phyloP scores from a whole-genome alignment of 1,140 invertebrate species.

The Himalopsyche phryganea region DNA sequence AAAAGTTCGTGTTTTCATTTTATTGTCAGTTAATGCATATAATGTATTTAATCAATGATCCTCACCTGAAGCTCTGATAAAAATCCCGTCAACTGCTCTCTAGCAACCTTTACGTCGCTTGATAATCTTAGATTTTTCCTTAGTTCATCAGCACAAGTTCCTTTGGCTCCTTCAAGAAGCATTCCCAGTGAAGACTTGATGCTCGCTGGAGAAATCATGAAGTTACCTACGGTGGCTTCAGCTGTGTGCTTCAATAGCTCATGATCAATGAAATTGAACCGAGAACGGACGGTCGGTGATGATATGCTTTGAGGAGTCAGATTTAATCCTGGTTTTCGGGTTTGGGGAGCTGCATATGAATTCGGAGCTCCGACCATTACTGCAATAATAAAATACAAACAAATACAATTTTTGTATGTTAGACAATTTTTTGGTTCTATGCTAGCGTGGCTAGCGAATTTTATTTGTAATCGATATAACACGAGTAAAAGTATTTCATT shows the following conservation, averaged over 20 bases:
- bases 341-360: not conserved
- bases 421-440: too few relatives aligned
- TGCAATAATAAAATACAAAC: not conserved
- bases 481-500: too few relatives aligned
- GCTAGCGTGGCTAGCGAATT: too few relatives aligned
- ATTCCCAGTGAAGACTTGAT: constrained; percentile 62
- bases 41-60: not conserved
- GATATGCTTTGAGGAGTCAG: not conserved
- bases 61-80: constrained; percentile 54
- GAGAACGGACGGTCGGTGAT: constrained; percentile 27
- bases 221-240: constrained; percentile 52
- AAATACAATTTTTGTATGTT: too few relatives aligned
- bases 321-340: not conserved
- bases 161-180: constrained; percentile 60
- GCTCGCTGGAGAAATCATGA: constrained; percentile 66
- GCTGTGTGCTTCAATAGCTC: constrained; percentile 47
- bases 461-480: too few relatives aligned
- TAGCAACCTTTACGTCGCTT: constrained; percentile 43
- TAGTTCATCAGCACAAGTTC: constrained; percentile 58
- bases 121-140: constrained; percentile 56
- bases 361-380: not conserved
- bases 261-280: constrained; percentile 57
- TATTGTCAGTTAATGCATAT: too few relatives aligned
- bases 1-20: too few relatives aligned
- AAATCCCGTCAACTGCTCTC: constrained; percentile 44